phyloP scores from a whole-genome alignment of 2,797 vertebrate species.

The Novumbra hubbsi region DNA sequence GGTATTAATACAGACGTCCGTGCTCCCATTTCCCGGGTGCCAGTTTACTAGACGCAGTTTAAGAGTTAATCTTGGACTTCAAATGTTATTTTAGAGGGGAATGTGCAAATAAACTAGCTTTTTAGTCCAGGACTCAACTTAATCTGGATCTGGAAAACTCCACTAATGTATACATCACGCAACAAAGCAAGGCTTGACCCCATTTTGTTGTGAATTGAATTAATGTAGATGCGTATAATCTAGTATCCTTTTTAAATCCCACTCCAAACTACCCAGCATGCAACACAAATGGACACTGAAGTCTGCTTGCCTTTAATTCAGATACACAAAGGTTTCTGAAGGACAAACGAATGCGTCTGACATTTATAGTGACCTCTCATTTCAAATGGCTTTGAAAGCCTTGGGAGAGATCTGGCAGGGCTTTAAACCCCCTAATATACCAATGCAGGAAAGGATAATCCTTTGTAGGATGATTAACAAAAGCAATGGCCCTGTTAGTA shows the following conservation, averaged over 20 bases:
- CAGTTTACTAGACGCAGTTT: neutral
- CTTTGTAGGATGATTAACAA: constrained; percentile 57
- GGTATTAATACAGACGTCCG: constrained; percentile 22
- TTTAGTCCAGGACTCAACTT: neutral
- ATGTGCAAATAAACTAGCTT: neutral
- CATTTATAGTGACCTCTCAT: constrained; percentile 40
- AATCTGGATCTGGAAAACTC: neutral
- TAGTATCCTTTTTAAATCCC: neutral
- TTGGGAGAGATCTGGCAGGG: constrained; percentile 31
- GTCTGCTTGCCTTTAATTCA: constrained; percentile 32
- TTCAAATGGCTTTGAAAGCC: constrained; percentile 43
- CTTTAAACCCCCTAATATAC: constrained; percentile 33
- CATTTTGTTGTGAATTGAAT: constrained; percentile 12
- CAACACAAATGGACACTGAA: constrained; percentile 35
- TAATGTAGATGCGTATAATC: neutral
- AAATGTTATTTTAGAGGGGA: neutral
- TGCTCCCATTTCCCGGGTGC: neutral
- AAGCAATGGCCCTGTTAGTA: constrained; percentile 40
- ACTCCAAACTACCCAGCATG: constrained; percentile 32
- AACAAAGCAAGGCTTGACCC: constrained; percentile 31
- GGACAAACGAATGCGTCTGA: constrained; percentile 44
- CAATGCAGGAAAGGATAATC: constrained; percentile 48
- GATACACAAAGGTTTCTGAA: constrained; percentile 19
- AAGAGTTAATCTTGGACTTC: constrained; percentile 1
- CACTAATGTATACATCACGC: constrained; percentile 8